A percentile compares a stretch with the other conserved stretches of the same genome.
Conservation (phyloP, 2,888 invertebrate genomes). For the Mythimna pallens region DNA sequence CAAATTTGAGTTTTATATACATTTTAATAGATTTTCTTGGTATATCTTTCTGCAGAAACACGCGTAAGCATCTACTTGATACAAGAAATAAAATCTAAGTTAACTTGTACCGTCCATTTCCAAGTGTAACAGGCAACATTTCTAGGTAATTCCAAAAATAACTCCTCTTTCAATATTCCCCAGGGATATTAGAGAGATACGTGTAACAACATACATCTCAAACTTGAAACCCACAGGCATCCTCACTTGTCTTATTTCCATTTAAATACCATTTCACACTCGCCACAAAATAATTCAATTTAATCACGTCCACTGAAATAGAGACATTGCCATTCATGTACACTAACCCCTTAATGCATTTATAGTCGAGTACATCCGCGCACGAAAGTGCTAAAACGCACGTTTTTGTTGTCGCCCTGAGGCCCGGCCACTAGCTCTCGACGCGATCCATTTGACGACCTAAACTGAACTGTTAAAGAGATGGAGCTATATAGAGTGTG, state of each 20-base stretch:
- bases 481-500: too few relatives aligned
- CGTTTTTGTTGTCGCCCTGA: slow-evolving; percentile 58
- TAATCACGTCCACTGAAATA: slow-evolving; percentile 61
- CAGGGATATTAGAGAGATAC: slow-evolving; percentile 28
- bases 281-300: slow-evolving; percentile 58
- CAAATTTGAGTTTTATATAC: not conserved
- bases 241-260: slow-evolving; percentile 34
- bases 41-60: not conserved
- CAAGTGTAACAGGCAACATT: slow-evolving; percentile 13
- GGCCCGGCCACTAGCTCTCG: too few relatives aligned
- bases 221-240: slow-evolving; percentile 26
- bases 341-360: slow-evolving; percentile 59
- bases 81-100: not conserved
- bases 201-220: slow-evolving; percentile 21
- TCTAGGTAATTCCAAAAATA: slow-evolving; percentile 18
- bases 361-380: slow-evolving; percentile 65
- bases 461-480: too few relatives aligned
- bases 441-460: too few relatives aligned
- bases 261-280: slow-evolving; percentile 48
- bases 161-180: slow-evolving; percentile 24
- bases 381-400: slow-evolving; percentile 59
- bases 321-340: slow-evolving; percentile 60
- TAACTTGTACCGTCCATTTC: not conserved
- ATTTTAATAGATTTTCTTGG: not conserved
- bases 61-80: not conserved